Evolutionary conservation across 2,797 vertebrate genomes (phyloP).

Genomic region (Dromococcyx pavoninus): DNA sequence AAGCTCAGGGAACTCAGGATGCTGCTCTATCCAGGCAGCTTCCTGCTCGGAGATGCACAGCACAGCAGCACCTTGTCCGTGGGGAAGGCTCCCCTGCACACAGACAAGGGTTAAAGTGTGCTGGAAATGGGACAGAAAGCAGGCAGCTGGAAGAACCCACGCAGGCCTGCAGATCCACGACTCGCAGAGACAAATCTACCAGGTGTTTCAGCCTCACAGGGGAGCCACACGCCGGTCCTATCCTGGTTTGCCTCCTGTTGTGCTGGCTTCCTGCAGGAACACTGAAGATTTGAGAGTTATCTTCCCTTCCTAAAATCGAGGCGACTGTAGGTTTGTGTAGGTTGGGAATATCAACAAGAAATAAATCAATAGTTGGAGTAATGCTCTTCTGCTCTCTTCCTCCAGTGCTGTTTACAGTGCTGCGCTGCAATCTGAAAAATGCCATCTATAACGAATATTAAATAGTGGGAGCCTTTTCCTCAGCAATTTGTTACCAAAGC

Average conservation of each 20-base stretch:
- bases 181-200: neutral
- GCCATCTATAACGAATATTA: constrained; percentile 50
- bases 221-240: neutral
- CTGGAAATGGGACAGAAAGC: neutral
- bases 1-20: rapidly evolving
- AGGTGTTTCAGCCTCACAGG: constrained; percentile 23
- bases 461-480: constrained; percentile 43
- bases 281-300: neutral
- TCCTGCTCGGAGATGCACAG: neutral
- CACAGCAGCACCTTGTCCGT: neutral
- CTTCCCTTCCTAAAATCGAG: neutral
- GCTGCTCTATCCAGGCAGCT: neutral
- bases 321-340: neutral
- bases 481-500: constrained; percentile 24
- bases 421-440: constrained; percentile 25
- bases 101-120: neutral
- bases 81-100: neutral
- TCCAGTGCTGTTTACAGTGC: constrained; percentile 9
- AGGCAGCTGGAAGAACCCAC: constrained; percentile 10
- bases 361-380: constrained; percentile 26
- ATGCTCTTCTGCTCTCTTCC: neutral
- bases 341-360: neutral
- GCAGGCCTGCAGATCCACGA: neutral
- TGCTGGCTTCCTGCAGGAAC: neutral
- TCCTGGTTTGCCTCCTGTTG: neutral